phyloP scores from a whole-genome alignment of 2,797 vertebrate genomes.

The Acomys russatus region DNA sequence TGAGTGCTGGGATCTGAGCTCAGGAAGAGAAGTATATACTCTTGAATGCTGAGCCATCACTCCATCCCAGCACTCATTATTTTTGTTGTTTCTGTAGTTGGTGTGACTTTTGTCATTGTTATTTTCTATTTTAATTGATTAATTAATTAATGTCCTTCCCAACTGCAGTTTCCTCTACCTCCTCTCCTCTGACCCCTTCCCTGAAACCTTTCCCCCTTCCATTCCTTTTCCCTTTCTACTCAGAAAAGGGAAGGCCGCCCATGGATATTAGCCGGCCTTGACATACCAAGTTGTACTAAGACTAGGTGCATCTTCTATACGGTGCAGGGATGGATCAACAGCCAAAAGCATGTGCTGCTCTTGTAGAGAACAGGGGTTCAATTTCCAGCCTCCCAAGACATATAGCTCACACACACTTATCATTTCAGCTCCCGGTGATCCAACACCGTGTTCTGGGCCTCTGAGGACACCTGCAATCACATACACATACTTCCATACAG shows the following conservation, averaged over 20 bases:
- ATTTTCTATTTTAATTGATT: not conserved
- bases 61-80: accelerated
- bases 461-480: no score
- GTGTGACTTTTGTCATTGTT: not conserved
- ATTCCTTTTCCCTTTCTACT: no score
- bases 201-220: no score
- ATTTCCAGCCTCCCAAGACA: not conserved
- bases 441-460: not conserved
- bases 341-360: not conserved
- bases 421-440: not conserved
- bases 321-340: not conserved
- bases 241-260: no score
- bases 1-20: not conserved
- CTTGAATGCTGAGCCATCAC: not conserved
- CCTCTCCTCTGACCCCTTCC: no score
- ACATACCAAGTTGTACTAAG: no score
- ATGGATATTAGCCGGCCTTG: no score
- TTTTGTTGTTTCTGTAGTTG: not conserved
- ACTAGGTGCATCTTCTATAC: no score
- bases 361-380: not conserved
- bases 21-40: not conserved
- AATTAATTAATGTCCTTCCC: no score
- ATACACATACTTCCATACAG: not conserved
- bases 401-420: no score
- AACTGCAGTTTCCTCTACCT: no score